phyloP scores from a whole-genome alignment of 1,140 invertebrate genomes.

The Idris sp. region DNA sequence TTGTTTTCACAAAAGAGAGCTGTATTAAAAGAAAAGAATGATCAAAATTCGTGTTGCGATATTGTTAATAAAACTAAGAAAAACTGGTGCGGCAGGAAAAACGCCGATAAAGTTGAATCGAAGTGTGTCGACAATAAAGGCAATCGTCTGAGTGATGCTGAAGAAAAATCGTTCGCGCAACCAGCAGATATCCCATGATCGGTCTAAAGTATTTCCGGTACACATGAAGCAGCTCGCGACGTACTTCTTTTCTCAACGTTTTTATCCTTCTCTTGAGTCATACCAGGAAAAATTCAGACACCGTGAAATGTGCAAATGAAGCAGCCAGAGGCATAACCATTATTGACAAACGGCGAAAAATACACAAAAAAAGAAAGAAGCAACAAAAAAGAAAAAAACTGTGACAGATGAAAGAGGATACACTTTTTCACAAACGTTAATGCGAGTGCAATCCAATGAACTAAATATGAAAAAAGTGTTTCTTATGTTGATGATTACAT shows the following conservation, averaged over 20 bases:
- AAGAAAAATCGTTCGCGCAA: conserved; percentile 60
- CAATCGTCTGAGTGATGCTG: conserved; percentile 54
- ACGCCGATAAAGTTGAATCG: conserved; percentile 34
- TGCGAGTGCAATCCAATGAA: conserved; percentile 23
- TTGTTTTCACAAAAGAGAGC: too few species aligned
- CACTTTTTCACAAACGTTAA: conserved; percentile 36
- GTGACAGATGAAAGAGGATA: conserved; percentile 46
- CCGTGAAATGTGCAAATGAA: conserved; percentile 62
- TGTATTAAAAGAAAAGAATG: background rate
- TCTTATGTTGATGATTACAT: too few species aligned
- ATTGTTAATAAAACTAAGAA: conserved; percentile 33
- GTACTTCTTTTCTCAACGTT: conserved; percentile 54
- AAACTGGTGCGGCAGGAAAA: conserved; percentile 12
- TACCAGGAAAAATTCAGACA: conserved; percentile 57
- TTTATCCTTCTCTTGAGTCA: conserved; percentile 24
- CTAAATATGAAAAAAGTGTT: conserved; percentile 19
- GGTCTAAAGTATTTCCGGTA: conserved; percentile 71
- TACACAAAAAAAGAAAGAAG: conserved; percentile 35
- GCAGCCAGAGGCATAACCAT: conserved; percentile 58
- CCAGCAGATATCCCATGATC: conserved; percentile 68
- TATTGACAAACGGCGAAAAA: conserved; percentile 58
- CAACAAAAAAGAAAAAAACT: conserved; percentile 36
- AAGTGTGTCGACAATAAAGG: conserved; percentile 62
- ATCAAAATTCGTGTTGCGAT: conserved; percentile 16
- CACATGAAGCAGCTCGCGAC: conserved; percentile 47